phyloP scores from a whole-genome alignment of 2,113 vertebrate genomes.

The Hiodon alosoides region DNA sequence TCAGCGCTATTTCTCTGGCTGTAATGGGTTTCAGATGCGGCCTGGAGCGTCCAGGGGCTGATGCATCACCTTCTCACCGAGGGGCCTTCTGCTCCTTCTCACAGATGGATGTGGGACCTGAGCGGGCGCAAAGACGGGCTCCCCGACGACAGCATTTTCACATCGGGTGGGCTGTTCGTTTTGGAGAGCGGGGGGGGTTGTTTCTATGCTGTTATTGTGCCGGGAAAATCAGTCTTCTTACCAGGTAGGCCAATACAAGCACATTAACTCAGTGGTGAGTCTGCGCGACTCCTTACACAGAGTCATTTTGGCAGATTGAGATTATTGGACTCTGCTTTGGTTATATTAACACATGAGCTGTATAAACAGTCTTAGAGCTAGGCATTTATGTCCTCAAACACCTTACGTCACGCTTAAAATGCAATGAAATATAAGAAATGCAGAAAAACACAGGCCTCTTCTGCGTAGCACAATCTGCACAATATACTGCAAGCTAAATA shows the following conservation, averaged over 20 bases:
- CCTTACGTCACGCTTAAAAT: background rate
- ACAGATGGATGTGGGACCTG: background rate
- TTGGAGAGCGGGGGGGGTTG: background rate
- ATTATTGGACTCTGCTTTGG: slow-evolving; percentile 26
- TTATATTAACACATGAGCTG: background rate
- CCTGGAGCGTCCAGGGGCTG: background rate
- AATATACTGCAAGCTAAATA: too few relatives aligned
- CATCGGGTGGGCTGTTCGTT: background rate
- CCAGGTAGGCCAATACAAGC: slow-evolving; percentile 45
- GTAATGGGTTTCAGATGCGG: slow-evolving; percentile 52
- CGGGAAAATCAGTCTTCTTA: background rate
- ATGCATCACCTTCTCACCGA: slow-evolving; percentile 19
- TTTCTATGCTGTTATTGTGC: background rate
- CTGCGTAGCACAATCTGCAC: background rate
- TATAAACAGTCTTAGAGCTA: background rate
- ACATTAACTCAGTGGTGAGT: slow-evolving; percentile 37
- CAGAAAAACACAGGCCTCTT: background rate
- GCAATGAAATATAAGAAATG: background rate
- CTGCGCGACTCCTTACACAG: slow-evolving; percentile 25
- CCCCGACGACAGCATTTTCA: background rate
- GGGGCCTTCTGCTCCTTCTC: background rate
- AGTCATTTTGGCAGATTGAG: background rate
- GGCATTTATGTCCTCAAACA: background rate
- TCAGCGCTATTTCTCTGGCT: slow-evolving; percentile 34
- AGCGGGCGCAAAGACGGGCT: background rate